Conservation (phyloP, 2,888 invertebrate species). For the Linhomoeus sp. region DNA sequence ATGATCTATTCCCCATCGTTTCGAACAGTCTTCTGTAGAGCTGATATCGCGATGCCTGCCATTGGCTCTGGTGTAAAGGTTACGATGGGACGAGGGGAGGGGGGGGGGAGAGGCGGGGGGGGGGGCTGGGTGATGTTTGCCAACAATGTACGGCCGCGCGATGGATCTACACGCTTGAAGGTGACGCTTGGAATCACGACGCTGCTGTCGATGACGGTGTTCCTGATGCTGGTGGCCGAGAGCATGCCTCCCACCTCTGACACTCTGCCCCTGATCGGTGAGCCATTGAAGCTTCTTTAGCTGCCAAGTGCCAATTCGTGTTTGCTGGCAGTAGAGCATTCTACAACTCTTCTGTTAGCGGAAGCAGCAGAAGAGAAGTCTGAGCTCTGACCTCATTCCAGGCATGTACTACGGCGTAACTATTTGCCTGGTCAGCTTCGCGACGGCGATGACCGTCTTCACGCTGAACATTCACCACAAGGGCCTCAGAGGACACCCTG, state of each 20-base stretch:
- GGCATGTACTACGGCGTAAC: conserved; percentile 40
- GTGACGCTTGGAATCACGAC: conserved; percentile 48
- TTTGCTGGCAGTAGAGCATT: not conserved
- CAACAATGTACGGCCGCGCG: too few species aligned
- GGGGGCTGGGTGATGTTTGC: too few species aligned
- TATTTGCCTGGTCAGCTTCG: conserved; percentile 36
- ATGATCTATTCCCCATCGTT: too few species aligned
- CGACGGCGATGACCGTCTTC: conserved; percentile 47
- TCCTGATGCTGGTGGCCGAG: conserved; percentile 65
- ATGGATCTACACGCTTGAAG: too few species aligned
- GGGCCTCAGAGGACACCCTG: conserved; percentile 19
- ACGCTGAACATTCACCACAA: conserved; percentile 53
- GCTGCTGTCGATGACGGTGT: conserved; percentile 66
- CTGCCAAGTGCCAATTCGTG: not conserved
- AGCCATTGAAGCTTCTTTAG: conserved; percentile 27
- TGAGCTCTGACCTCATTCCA: conserved; percentile 12
- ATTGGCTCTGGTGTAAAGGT: too few species aligned
- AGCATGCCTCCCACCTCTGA: conserved; percentile 59
- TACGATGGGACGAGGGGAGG: too few species aligned
- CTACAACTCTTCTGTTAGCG: not conserved
- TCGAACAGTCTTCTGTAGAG: too few species aligned
- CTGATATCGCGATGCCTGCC: too few species aligned
- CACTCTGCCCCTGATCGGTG: conserved; percentile 64
- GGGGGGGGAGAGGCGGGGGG: too few species aligned
- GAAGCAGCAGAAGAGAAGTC: not conserved